Base-by-base conservation (phyloP, 2,797 vertebrate genomes). In the Hylomyscus alleni region DNA sequence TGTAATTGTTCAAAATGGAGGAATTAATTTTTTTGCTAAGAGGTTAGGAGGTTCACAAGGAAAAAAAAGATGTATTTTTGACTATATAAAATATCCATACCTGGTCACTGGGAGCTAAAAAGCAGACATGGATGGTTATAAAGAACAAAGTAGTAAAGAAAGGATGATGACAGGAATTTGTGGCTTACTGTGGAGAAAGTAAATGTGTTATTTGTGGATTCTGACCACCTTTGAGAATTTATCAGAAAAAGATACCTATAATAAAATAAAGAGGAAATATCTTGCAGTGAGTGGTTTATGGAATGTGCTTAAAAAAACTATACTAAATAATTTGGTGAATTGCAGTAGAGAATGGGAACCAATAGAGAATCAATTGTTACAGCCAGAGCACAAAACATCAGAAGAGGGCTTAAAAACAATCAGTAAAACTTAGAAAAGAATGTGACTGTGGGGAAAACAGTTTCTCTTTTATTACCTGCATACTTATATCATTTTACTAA, bases 1-100 rank as follows among this genome's bases (percentile, higher is more conserved):
- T 81, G 47, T 92, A 87, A 83, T 15, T 94, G 60, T 89, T 7
- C 17, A 90, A 58, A 93, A 62, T 83, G 3, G 54, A 91, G 12
- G 40, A 40, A 86, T 96, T 82, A 58, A 85, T 90, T 90, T 92
- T 92, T 95, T 95, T 88, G 69, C 56, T 91, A 81, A 82, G 22
- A 96, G 52, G 17, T 85, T 78, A n/a, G 88, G 69, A 91, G 24
- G 67, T 75, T 95, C 11, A 37, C 67, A 56, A 75, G 62, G 89
- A 40, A 29, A 75, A 29, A 73, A 14, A 47, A 19, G 20, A 34
- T n/a, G 22, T 81, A 26, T 62, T 24, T 65, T 19, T 78, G 52
- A 47, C 50, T 95, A 95, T 83, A 62, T 93, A 69, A 96, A 92
- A 52, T 58, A 94, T 40, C 2, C 19, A 82, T 89, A 72, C 24